Evolutionary conservation across 1,140 invertebrate species (phyloP).

Genomic region (Saccostrea glomerata): DNA sequence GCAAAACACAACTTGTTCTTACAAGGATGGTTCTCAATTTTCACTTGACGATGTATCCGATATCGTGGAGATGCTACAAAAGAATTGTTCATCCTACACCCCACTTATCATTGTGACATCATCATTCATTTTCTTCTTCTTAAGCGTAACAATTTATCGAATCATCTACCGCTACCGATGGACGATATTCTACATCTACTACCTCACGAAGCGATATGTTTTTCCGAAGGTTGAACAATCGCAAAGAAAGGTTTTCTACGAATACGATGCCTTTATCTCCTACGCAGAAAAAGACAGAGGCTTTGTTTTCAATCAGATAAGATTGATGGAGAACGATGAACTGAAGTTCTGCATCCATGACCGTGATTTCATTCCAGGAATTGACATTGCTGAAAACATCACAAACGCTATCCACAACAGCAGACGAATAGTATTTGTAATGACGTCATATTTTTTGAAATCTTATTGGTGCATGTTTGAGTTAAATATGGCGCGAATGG

Average conservation of each 20-base stretch:
- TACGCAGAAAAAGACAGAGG: conserved; percentile 33
- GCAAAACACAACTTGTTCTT: neutral
- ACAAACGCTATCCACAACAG: conserved; percentile 82
- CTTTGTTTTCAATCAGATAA: conserved; percentile 37
- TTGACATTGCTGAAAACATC: conserved; percentile 84
- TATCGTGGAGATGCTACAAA: neutral
- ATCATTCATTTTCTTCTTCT: neutral
- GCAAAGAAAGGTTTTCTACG: conserved; percentile 37
- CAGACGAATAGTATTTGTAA: conserved; percentile 82
- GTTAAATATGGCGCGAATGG: conserved; percentile 78
- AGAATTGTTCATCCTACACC: conserved; percentile 34
- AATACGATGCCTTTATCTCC: conserved; percentile 46
- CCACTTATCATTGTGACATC: conserved; percentile 1
- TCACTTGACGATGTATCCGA: neutral
- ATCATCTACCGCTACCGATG: conserved; percentile 46
- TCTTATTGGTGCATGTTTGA: conserved; percentile 85
- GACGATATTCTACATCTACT: conserved; percentile 43
- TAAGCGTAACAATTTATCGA: neutral
- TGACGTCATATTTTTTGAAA: conserved; percentile 83
- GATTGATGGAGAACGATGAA: conserved; percentile 4
- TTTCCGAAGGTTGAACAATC: neutral
- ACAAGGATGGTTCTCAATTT: neutral
- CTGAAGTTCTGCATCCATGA: conserved; percentile 89
- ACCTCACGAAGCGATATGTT: conserved; percentile 1
- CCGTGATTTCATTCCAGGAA: conserved; percentile 91